Percentiles rank a stretch among this genome's conserved stretches.
These are phyloP conservation scores for Caenorhabditis angaria DNA, from an alignment of 2,888 invertebrate species.

Conservation along the genomic window DNA sequence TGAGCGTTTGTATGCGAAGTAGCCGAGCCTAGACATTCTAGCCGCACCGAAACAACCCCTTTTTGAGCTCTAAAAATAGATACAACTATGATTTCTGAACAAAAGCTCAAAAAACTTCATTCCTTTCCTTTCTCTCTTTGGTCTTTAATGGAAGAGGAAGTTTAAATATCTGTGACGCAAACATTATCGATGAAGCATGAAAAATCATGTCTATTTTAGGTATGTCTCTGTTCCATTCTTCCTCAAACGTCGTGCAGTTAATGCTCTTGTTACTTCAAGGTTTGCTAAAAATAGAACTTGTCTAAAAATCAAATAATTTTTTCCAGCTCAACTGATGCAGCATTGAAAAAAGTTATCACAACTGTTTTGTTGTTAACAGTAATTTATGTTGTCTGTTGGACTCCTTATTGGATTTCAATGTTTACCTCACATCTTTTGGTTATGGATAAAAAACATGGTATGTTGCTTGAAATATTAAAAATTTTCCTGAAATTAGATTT, in stretches of 20 bases:
- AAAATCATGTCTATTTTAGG: no score
- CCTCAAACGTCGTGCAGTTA: slow-evolving; percentile 63
- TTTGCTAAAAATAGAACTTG: slow-evolving; percentile 19
- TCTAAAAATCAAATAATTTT: slow-evolving; percentile 6
- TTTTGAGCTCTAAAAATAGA: no score
- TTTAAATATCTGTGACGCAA: slow-evolving; percentile 5
- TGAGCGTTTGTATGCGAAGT: no score
- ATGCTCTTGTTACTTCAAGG: slow-evolving; percentile 60
- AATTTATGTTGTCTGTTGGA: slow-evolving; percentile 71
- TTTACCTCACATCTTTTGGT: slow-evolving; percentile 57
- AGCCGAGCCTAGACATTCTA: no score
- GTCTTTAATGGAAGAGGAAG: no score
- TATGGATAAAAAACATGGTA: slow-evolving; percentile 53
- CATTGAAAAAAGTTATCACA: slow-evolving; percentile 67
- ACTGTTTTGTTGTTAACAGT: slow-evolving; percentile 69
- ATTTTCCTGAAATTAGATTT: background rate
- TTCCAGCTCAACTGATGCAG: slow-evolving; percentile 63
- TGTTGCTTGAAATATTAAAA: slow-evolving; percentile 9
- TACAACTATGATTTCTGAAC: no score
- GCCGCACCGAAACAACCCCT: no score
- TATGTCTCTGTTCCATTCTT: slow-evolving; percentile 71
- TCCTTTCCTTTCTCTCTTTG: no score
- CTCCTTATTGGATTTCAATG: slow-evolving; percentile 66
- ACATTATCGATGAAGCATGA: no score
- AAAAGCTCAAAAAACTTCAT: no score